Conservation (phyloP, 2,797 vertebrate species). For the Triplophysa bombifrons region DNA sequence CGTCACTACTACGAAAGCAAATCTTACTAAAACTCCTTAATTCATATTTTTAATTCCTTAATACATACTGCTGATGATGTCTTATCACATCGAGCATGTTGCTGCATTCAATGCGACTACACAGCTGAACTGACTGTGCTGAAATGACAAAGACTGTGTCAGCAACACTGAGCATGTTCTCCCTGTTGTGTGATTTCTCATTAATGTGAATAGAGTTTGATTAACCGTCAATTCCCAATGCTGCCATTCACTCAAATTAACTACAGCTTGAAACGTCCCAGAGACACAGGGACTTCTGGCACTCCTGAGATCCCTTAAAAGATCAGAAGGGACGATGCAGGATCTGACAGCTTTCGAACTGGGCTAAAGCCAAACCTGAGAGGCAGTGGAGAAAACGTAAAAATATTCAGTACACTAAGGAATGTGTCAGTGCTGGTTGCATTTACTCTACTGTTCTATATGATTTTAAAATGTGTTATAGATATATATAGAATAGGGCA, state of each 20-base stretch:
- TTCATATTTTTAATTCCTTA: background rate
- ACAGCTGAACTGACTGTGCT: background rate
- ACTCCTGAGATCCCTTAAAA: slow-evolving; percentile 49
- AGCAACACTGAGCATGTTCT: slow-evolving; percentile 24
- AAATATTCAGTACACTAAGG: background rate
- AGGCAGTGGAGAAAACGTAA: background rate
- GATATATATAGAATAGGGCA: too few species aligned
- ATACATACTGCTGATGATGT: background rate
- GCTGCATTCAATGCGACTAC: background rate
- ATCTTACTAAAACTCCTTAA: too few species aligned
- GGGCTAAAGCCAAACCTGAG: slow-evolving; percentile 40
- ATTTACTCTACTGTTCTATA: too few species aligned
- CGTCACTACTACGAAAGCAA: too few species aligned
- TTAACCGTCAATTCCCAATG: slow-evolving; percentile 52
- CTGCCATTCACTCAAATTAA: slow-evolving; percentile 54
- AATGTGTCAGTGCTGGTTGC: too few species aligned
- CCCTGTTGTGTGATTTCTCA: slow-evolving; percentile 34
- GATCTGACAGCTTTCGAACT: slow-evolving; percentile 43
- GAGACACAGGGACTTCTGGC: slow-evolving; percentile 46
- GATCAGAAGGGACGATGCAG: slow-evolving; percentile 32
- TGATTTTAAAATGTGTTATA: too few species aligned
- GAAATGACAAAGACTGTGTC: background rate
- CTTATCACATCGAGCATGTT: background rate
- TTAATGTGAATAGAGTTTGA: slow-evolving; percentile 48
- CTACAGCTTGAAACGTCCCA: slow-evolving; percentile 44